phyloP scores from a whole-genome alignment of 2,797 vertebrate genomes.

The Enteromius treurensis region DNA sequence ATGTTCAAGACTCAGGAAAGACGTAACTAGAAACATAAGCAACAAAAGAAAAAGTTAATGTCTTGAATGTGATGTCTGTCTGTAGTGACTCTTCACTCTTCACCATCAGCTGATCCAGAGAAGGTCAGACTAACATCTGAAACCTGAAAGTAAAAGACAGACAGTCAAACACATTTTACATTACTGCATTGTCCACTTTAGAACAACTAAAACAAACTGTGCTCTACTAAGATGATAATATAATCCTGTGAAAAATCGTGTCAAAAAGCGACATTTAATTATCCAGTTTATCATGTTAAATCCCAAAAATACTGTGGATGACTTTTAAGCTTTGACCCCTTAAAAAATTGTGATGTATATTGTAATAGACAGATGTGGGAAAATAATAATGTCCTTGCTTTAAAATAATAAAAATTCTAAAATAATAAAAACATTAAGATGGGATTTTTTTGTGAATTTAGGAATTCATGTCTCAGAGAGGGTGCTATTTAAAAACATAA shows the following conservation, averaged over 20 bases:
- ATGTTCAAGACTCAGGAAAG: no score
- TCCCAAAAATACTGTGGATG: neutral
- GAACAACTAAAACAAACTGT: neutral
- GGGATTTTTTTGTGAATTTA: neutral
- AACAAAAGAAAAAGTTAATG: no score
- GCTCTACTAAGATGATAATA: neutral
- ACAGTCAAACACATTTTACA: neutral
- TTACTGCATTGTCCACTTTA: neutral
- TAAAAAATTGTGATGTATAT: neutral
- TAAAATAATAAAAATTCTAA: neutral
- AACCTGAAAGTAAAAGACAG: neutral
- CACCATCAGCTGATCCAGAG: neutral
- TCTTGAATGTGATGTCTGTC: neutral
- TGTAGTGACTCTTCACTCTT: neutral
- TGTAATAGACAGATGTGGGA: neutral
- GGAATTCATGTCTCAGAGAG: neutral
- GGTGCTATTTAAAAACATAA: neutral
- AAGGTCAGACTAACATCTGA: neutral
- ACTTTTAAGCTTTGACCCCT: neutral
- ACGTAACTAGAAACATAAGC: no score
- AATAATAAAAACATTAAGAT: neutral
- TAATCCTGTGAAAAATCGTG: neutral
- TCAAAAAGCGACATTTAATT: neutral
- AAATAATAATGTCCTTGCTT: neutral
- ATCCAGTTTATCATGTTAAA: neutral